phyloP scores from a whole-genome alignment of 2,113 vertebrate genomes.

The human region DNA sequence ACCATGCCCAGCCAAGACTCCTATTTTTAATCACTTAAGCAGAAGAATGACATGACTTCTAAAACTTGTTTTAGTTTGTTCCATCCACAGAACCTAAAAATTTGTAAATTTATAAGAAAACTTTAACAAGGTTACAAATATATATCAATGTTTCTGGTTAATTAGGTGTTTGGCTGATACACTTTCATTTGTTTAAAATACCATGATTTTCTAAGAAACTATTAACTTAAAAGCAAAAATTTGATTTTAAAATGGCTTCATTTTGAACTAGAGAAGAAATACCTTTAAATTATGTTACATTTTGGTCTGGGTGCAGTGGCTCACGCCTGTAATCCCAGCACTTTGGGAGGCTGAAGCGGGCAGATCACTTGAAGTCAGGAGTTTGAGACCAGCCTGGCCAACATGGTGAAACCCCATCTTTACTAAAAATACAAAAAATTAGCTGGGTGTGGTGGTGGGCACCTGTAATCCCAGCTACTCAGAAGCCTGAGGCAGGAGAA shows the following conservation, averaged over 20 bases:
- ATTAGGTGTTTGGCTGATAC: not conserved
- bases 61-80: not conserved
- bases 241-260: slow-evolving; percentile 7
- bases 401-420: too few species aligned
- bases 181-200: not conserved
- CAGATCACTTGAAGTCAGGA: too few species aligned
- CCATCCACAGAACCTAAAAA: not conserved
- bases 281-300: not conserved
- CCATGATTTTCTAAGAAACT: not conserved
- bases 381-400: too few species aligned
- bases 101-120: not conserved
- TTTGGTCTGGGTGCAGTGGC: too few species aligned
- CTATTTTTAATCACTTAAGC: not conserved
- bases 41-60: not conserved
- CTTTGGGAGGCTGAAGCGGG: too few species aligned
- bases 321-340: too few species aligned
- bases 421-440: too few species aligned
- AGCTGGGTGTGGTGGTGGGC: too few species aligned
- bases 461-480: too few species aligned
- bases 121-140: not conserved
- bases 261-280: not conserved
- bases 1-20: too few species aligned
- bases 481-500: too few species aligned
- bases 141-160: not conserved
- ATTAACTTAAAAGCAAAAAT: slow-evolving; percentile 11